Evolutionary conservation across 2,113 vertebrate species (phyloP), one percentile per base, ranked within the genome.

Genomic region (Corythoichthys intestinalis): DNA sequence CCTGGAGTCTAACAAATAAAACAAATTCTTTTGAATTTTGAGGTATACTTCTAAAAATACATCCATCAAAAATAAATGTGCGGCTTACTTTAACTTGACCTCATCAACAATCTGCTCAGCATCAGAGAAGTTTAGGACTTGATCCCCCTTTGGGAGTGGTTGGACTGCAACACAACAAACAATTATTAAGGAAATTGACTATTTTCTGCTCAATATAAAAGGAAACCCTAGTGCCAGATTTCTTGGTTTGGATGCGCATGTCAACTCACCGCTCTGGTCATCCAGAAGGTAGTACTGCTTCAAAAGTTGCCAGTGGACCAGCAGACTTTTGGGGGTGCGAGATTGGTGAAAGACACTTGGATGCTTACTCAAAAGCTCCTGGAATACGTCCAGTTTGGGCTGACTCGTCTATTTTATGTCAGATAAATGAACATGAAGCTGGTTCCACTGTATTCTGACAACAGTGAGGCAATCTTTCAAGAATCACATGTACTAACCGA

Each of bases 281-380:
- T 96, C 95, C 71, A 98, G 91, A 49, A 98, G 90, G 88, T 97
- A 97, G 79, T 98, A 97, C 84, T 98, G 96, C 75, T 98, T 98
- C 81, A 98, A 93, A 59, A 98, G 94, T 86, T 98, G 96, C 96
- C 96, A 98, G 84, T 98, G 96, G 1, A 96, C 91, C 90, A 97
- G 92, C 69, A 98, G 88, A 67, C 94, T 94, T 87, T 97, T 97
- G 60, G 95, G 93, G 0, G 94, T 96, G 8, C 96, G 95, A 0
- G 94, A 93, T 0, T 94, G 93, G 82, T 98, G 96, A 88, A 98
- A 98, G 69, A 94, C 90, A 20, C 93, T 90, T 0, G 95, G 95
- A 76, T 98, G 93, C 74, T 96, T 95, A 74, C 90, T 94, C 39
- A 98, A 87, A 74, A 98, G 87, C 50, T 97, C 95, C 90, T 96